A percentile compares a stretch with the other conserved stretches of the same genome.
These are phyloP conservation scores for Tympanoctomys barrerae DNA, from an alignment of 2,797 vertebrate species.

Conservation along the genomic window DNA sequence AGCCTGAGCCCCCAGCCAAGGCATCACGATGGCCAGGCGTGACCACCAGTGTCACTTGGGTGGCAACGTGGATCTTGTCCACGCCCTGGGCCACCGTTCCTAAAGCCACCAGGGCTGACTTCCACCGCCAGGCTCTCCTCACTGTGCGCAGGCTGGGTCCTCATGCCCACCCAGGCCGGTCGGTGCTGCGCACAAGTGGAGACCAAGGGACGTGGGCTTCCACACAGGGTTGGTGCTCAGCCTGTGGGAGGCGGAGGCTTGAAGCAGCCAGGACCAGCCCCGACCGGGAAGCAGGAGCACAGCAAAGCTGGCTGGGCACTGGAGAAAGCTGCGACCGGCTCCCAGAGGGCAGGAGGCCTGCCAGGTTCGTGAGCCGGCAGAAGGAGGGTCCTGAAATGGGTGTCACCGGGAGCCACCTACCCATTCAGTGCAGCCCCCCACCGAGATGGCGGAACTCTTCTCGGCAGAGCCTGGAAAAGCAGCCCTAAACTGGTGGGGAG, in stretches of 20 bases:
- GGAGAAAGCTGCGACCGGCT: neutral
- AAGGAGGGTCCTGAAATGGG: neutral
- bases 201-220: fast-evolving
- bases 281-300: neutral
- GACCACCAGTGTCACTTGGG: neutral
- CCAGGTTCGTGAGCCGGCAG: fast-evolving
- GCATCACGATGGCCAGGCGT: neutral
- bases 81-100: too few relatives aligned
- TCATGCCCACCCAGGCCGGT: neutral
- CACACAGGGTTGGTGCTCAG: neutral
- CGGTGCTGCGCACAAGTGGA: fast-evolving
- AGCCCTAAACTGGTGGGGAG: neutral
- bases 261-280: neutral
- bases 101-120: neutral
- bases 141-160: neutral
- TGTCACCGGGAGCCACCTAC: neutral
- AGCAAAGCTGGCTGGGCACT: neutral
- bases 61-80: neutral
- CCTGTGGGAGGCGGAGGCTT: neutral
- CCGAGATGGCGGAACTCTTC: neutral
- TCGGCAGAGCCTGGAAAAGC: neutral
- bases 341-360: neutral
- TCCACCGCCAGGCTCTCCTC: neutral
- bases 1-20: neutral
- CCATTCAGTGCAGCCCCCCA: neutral